Conservation (phyloP, 2,888 invertebrate genomes). For the Macrophya alboannulata region DNA sequence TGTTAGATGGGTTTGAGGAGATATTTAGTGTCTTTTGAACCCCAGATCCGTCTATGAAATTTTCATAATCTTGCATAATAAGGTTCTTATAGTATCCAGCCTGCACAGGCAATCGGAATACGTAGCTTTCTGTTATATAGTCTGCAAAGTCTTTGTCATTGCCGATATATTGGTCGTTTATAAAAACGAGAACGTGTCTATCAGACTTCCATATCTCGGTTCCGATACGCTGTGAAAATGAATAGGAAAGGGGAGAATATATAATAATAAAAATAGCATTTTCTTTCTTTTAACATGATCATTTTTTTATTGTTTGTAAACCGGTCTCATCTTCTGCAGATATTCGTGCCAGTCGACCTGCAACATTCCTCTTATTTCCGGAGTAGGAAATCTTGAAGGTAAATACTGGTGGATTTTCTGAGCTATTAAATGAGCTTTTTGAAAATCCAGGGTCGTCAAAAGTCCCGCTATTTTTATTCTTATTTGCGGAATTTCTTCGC, state of each 20-base stretch:
- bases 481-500: conserved; percentile 16
- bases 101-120: conserved; percentile 76
- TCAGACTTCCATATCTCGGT: conserved; percentile 80
- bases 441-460: conserved; percentile 65
- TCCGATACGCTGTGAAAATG: conserved; percentile 72
- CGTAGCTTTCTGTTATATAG: conserved; percentile 80
- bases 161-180: conserved; percentile 82
- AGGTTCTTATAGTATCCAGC: conserved; percentile 80
- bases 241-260: background rate
- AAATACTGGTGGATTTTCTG: conserved; percentile 64
- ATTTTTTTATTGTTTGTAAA: conserved; percentile 55
- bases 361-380: conserved; percentile 66
- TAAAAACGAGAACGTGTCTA: conserved; percentile 81
- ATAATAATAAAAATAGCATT: background rate
- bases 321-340: conserved; percentile 75
- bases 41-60: conserved; percentile 79
- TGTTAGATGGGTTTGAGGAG: background rate
- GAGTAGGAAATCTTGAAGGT: conserved; percentile 62
- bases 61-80: conserved; percentile 79
- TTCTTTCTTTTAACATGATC: background rate
- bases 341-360: conserved; percentile 80
- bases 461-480: conserved; percentile 66
- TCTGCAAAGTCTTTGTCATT: conserved; percentile 81
- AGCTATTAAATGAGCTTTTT: conserved; percentile 66
- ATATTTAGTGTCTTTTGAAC: conserved; percentile 68